Evolutionary conservation across 1,140 invertebrate species (phyloP).

Genomic region (Drosophila nebulosa): DNA sequence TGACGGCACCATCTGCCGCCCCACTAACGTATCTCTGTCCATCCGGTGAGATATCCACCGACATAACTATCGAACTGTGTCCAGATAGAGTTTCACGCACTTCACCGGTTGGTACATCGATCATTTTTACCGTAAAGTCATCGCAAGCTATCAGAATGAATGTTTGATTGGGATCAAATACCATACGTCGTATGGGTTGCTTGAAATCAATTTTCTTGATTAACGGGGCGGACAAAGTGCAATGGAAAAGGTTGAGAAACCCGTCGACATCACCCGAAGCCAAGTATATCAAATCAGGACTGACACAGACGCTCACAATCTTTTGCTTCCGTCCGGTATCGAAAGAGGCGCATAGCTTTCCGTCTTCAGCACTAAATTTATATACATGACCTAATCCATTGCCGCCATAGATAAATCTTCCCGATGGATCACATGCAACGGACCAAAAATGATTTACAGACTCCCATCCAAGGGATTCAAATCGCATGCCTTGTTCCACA

Average conservation of each 20-base stretch:
- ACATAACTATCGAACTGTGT: constrained; percentile 14
- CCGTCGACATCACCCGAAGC: constrained; percentile 17
- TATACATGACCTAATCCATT: constrained; percentile 18
- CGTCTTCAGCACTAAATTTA: constrained; percentile 19
- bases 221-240: background rate
- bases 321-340: constrained; percentile 1
- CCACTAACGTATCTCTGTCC: constrained; percentile 7
- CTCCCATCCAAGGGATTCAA: constrained; percentile 5
- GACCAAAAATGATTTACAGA: constrained; percentile 29
- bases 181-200: constrained; percentile 2
- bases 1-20: constrained; percentile 13
- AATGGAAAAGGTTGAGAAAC: constrained; percentile 14
- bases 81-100: background rate
- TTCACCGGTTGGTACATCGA: constrained; percentile 5
- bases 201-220: background rate
- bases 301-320: constrained; percentile 13
- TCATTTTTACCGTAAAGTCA: constrained; percentile 23
- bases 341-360: too few species aligned
- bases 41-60: constrained; percentile 8
- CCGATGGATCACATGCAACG: background rate
- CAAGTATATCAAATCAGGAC: background rate
- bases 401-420: constrained; percentile 12
- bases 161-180: background rate
- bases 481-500: constrained; percentile 1
- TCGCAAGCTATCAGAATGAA: constrained; percentile 11